Evolutionary conservation across 2,888 invertebrate genomes (phyloP).

Genomic region (Lomographa bimaculata): DNA sequence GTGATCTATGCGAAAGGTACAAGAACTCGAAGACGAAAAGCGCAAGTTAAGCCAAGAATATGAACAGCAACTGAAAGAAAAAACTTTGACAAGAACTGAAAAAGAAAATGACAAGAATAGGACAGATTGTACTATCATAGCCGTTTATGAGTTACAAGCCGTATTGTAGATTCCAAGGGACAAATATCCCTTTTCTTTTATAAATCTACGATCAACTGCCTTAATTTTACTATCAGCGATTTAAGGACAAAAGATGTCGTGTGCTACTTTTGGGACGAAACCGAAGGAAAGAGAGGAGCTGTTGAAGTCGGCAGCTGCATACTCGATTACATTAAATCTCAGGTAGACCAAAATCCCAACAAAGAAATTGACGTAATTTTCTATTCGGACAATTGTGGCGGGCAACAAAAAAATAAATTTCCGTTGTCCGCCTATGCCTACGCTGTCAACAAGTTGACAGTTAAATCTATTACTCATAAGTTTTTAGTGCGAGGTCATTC

Average conservation of each 20-base stretch:
- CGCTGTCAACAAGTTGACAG: neutral
- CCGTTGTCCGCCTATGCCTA: neutral
- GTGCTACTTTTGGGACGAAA: constrained; percentile 28
- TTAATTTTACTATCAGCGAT: too few relatives aligned
- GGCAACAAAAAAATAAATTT: constrained; percentile 20
- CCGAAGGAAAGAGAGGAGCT: constrained; percentile 21
- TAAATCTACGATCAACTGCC: constrained; percentile 26
- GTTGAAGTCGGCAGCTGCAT: too few relatives aligned
- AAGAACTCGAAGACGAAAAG: too few relatives aligned
- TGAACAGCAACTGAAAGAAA: too few relatives aligned
- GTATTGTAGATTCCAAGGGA: constrained; percentile 31
- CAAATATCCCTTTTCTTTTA: constrained; percentile 29
- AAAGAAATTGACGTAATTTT: constrained; percentile 15
- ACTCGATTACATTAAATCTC: too few relatives aligned
- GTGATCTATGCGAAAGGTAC: constrained; percentile 10
- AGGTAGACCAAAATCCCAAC: too few relatives aligned
- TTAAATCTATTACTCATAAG: constrained; percentile 1
- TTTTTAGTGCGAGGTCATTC: neutral
- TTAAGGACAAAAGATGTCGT: too few relatives aligned
- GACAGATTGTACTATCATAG: too few relatives aligned
- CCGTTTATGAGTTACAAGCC: constrained; percentile 33
- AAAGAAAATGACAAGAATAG: too few relatives aligned
- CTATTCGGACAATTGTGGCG: constrained; percentile 15
- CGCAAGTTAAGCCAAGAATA: too few relatives aligned
- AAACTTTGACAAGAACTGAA: too few relatives aligned